Conservation (phyloP, 2,797 vertebrate genomes). For the Xiphorhynchus erythropygius region DNA sequence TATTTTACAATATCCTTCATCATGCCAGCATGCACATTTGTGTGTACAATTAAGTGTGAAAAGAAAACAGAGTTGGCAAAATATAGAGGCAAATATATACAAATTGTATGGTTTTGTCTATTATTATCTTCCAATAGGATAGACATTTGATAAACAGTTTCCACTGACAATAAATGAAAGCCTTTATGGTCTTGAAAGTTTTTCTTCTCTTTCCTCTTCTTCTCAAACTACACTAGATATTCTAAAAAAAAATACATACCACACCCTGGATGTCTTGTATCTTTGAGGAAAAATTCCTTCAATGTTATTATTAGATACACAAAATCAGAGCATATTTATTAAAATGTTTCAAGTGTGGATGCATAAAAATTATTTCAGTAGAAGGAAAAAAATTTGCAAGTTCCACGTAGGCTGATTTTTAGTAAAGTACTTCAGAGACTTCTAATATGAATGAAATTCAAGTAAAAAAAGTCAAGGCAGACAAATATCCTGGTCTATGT, state of each 20-base stretch:
- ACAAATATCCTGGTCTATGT: background rate
- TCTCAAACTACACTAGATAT: background rate
- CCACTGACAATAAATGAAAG: background rate
- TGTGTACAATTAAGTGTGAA: background rate
- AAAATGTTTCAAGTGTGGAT: background rate
- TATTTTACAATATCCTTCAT: rapidly evolving
- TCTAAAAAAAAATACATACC: background rate
- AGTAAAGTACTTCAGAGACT: background rate
- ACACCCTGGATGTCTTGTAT: background rate
- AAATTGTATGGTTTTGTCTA: background rate
- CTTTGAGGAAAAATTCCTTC: background rate
- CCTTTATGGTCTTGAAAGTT: background rate
- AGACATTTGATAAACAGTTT: background rate
- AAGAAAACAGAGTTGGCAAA: background rate
- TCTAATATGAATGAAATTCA: background rate
- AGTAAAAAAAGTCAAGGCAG: background rate
- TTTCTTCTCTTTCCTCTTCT: background rate
- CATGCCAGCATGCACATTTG: rapidly evolving
- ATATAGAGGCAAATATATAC: background rate
- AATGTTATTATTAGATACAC: background rate
- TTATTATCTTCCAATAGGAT: background rate
- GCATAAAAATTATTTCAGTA: background rate
- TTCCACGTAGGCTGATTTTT: background rate
- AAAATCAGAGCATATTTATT: background rate
- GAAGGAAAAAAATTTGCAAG: background rate